Base-by-base conservation (phyloP, 2,888 invertebrate genomes). In the Zygothrica quintamaculata region DNA sequence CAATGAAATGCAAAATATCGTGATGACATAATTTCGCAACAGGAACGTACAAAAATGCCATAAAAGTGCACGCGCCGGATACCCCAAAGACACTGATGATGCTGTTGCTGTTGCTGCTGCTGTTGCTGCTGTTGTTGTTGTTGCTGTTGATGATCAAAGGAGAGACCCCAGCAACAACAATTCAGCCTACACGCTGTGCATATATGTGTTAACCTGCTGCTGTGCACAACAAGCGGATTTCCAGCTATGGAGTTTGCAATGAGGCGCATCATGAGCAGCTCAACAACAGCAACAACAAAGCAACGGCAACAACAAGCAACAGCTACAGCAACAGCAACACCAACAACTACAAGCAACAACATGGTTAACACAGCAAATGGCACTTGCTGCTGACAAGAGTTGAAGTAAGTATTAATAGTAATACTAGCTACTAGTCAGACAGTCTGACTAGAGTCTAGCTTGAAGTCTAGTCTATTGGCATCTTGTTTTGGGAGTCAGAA, bases 291-390 rank as follows among this genome's bases (percentile, higher is more conserved):
- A 29, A 29, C 29, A 29, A n/a, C 29, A 1, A n/a, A 58, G 3
- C 58, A 58, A 1, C 36, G 9, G 15, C 11, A 37, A 25, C 39
- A 18, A 1, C 61, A 48, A 33, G 2, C 31, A 36, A 15, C 31
- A 44, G 18, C 52, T 22, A n/a, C 51, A 46, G 36, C 56, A 48
- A 46, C 48, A 48, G 50, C 59, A 16, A 29, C 58, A 31, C 13
- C 47, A 40, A 16, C 47, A 47, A 29, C 50, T 29, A 46, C 31
- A 39, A 29, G 26, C 65, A 40, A 50, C 73, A 56, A 46, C 36
- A 56, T 55, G 71, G 71, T 60, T 70, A 70, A 74, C 75, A 78
- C 57, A 47, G 51, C 69, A 79, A 76, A 76, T 76, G 76, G 80
- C 80, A 76, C 80, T 76, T 76, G 76, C 77, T 55, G 66, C 57